A percentile compares a stretch with the other conserved stretches of the same genome.
Conservation (phyloP, 2,888 invertebrate genomes). For the Nephrocerus scutellatus region DNA sequence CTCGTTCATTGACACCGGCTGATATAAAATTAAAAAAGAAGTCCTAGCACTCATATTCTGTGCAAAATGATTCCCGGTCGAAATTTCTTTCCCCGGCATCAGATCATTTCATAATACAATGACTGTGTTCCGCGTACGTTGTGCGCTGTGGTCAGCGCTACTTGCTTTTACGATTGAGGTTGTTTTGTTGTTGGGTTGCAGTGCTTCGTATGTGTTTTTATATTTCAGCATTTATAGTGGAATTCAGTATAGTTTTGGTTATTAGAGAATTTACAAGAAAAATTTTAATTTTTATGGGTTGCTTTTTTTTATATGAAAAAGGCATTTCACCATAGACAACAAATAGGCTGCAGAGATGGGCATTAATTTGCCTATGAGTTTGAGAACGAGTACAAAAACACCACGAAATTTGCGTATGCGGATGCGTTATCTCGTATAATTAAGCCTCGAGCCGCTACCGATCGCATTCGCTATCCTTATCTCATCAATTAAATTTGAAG, state of each 20-base stretch:
- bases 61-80: slow-evolving; percentile 10
- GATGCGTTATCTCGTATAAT: slow-evolving; percentile 24
- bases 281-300: no score
- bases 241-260: no score
- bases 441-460: slow-evolving; percentile 2
- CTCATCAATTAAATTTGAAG: slow-evolving; percentile 4
- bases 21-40: slow-evolving; percentile 21
- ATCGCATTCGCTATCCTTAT: slow-evolving; percentile 9
- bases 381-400: slow-evolving; percentile 5
- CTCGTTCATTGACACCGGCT: slow-evolving; percentile 5
- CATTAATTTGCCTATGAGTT: slow-evolving; percentile 11
- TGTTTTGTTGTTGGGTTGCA: no score
- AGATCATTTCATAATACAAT: no score
- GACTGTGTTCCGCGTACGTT: no score
- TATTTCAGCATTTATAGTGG: no score
- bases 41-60: slow-evolving; percentile 5
- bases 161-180: no score
- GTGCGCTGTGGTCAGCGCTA: no score
- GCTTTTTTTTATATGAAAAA: no score
- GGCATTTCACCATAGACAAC: slow-evolving; percentile 15
- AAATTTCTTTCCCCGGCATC: slow-evolving; percentile 10
- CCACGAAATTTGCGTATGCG: slow-evolving; percentile 10
- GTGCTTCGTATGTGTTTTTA: no score
- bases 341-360: slow-evolving; percentile 15
- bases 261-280: no score